Conservation (phyloP, 2,797 vertebrate species). For the Lithobates pipiens region DNA sequence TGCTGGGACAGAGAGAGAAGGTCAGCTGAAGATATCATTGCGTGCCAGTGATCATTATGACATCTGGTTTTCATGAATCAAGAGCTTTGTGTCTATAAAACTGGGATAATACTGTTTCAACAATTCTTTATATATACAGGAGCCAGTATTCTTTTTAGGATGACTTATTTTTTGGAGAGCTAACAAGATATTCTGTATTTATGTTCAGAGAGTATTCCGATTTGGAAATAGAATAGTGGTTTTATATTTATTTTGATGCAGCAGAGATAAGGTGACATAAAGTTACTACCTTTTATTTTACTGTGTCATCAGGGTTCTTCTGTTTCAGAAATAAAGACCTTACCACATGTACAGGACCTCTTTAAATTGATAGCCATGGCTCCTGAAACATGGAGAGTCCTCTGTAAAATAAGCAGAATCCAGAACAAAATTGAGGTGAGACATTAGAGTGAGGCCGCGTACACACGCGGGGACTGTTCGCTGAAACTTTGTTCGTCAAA, state of each 20-base stretch:
- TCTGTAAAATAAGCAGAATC: slow-evolving; percentile 44
- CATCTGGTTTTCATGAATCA: not conserved
- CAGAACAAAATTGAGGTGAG: slow-evolving; percentile 45
- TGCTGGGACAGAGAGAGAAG: slow-evolving; percentile 2
- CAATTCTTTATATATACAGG: slow-evolving; percentile 16
- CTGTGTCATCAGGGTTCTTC: not conserved
- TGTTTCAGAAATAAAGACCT: slow-evolving; percentile 26
- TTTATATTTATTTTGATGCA: not conserved
- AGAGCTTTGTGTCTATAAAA: not conserved
- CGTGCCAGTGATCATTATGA: slow-evolving; percentile 11
- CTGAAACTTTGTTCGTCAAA: too few relatives aligned
- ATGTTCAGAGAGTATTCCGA: slow-evolving; percentile 29
- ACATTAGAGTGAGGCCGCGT: slow-evolving; percentile 5
- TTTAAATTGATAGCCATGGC: slow-evolving; percentile 18
- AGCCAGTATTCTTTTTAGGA: slow-evolving; percentile 14
- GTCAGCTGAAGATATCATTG: not conserved
- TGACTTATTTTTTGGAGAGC: slow-evolving; percentile 20
- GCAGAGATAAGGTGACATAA: slow-evolving; percentile 12
- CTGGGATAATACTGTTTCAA: not conserved
- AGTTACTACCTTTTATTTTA: not conserved
- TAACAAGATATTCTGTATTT: slow-evolving; percentile 8
- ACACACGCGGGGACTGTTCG: too few relatives aligned
- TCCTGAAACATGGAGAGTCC: not conserved
- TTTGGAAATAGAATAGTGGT: slow-evolving; percentile 12
- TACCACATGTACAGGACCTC: slow-evolving; percentile 11